A percentile compares a stretch with the other conserved stretches of the same genome.
Evolutionary conservation across 2,113 vertebrate species (phyloP).

Genomic region (Platysteira castanea): DNA sequence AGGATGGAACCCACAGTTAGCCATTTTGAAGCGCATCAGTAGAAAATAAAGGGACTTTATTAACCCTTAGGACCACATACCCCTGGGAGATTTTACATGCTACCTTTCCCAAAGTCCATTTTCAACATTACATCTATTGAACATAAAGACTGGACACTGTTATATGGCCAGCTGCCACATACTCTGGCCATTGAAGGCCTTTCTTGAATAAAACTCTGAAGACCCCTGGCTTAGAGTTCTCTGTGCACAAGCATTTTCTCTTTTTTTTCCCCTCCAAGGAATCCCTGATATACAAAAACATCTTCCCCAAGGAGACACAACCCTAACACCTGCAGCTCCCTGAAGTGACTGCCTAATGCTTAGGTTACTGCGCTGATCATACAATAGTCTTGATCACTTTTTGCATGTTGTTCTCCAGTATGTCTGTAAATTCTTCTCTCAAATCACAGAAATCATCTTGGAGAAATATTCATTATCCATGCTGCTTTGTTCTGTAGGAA

Average conservation of each 20-base stretch:
- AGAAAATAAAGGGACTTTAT: background rate
- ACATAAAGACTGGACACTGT: background rate
- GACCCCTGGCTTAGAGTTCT: background rate
- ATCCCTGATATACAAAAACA: background rate
- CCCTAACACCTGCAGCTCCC: background rate
- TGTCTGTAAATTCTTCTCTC: background rate
- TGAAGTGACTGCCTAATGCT: background rate
- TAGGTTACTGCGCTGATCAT: background rate
- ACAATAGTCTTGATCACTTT: background rate
- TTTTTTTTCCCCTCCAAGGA: accelerated
- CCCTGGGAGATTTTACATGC: background rate
- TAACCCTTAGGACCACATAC: background rate
- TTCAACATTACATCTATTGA: background rate
- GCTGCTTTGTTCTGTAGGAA: background rate
- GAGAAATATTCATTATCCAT: background rate
- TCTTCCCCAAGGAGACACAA: background rate
- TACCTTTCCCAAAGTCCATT: background rate
- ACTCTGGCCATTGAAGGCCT: background rate
- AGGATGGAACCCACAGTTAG: background rate
- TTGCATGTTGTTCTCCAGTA: background rate
- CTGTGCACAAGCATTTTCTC: background rate
- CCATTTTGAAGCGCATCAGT: background rate
- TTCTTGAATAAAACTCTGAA: background rate
- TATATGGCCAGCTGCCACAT: background rate
- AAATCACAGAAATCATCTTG: background rate